phyloP scores from a whole-genome alignment of 2,797 vertebrate species.

The Enteromius radiatus region DNA sequence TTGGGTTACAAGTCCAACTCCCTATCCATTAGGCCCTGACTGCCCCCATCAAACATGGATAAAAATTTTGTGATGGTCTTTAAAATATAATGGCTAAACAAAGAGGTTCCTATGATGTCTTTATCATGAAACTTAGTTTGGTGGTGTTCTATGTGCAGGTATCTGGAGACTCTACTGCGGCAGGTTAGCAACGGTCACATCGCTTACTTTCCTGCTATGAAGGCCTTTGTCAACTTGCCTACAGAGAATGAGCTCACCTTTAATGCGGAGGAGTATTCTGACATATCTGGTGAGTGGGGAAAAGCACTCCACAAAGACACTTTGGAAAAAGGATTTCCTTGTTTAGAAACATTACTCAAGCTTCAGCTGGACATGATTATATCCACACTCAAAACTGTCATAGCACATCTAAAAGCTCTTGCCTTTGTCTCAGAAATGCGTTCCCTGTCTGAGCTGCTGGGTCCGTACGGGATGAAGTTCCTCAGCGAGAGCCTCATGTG shows the following conservation, averaged over 20 bases:
- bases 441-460: constrained; percentile 92
- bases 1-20: too few relatives aligned
- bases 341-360: background rate
- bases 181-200: constrained; percentile 99
- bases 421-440: constrained; percentile 87
- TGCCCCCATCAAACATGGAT: background rate
- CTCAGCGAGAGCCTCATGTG: constrained; percentile 99
- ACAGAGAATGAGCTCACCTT: constrained; percentile 98
- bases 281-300: constrained; percentile 89
- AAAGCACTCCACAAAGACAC: background rate
- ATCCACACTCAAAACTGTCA: background rate
- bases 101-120: background rate
- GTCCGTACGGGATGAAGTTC: constrained; percentile 99
- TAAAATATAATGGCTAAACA: background rate
- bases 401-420: background rate
- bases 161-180: constrained; percentile 95
- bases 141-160: constrained; percentile 77
- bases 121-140: constrained; percentile 1
- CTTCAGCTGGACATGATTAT: constrained; percentile 13
- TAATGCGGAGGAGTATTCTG: constrained; percentile 98
- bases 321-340: constrained; percentile 9
- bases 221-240: constrained; percentile 97
- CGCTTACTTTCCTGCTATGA: constrained; percentile 99
- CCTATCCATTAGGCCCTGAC: too few relatives aligned
- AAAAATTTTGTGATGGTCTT: background rate